Base-by-base conservation (phyloP, 2,113 vertebrate species). In the Willisornis vidua region DNA sequence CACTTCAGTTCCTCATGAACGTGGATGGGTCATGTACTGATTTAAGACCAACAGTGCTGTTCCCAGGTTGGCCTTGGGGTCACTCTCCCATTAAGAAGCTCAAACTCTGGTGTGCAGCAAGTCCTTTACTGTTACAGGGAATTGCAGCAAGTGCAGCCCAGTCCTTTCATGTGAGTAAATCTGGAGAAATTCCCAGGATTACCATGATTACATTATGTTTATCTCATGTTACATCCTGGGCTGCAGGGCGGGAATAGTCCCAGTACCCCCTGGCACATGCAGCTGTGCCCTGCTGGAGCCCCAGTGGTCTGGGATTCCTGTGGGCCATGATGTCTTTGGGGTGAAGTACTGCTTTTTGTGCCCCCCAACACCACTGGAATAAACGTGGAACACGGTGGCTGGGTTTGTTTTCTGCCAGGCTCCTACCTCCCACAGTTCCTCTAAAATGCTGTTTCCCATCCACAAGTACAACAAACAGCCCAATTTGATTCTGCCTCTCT, bases 1-100 rank as follows among this genome's bases (percentile, higher is more conserved):
- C 41, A 5, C 20, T 80, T 31, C 55, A 23, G 9, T 31, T 70
- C 54, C 76, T 65, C 0, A 0, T 59, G 49, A 8, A 3, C 0
- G 0, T 20, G 15, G 48, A 29, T 18, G n/a, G 54, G 22, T 23
- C 6, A 1, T 26, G 37, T 37, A 54, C 33, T 71, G 52, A 77
- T 63, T 25, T 68, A 46, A 76, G 51, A 35, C 31, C 45, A 73
- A 19, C 29, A 43, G 3, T 49, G 79, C 35, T 23, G 5, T 59
- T 57, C 33, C 39, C 79, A 55, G 57, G 7, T n/a, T 77, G 70
- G 57, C 37, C 35, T 75, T 18, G 25, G 29, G 52, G 66, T 82
- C 59, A 74, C 17, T 68, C 54, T 89, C 87, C 23, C 70, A 61
- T 71, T 70, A 54, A 51, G 62, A 67, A 78, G n/a, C 52, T 85